Evolutionary conservation across 2,797 vertebrate species (phyloP).

Genomic region (Cetoscarus ocellatus): DNA sequence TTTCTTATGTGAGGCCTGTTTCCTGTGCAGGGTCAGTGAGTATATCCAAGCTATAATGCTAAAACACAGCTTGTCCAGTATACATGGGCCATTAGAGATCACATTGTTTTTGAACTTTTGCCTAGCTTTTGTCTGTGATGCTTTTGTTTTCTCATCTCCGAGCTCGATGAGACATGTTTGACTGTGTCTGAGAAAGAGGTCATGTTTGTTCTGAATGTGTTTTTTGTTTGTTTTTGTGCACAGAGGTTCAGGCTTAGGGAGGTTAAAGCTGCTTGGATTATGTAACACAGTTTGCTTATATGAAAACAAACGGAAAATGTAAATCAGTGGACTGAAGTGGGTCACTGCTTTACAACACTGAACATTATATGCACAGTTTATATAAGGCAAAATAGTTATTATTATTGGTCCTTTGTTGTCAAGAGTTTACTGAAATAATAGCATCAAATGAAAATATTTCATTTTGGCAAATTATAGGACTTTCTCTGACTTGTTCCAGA

Average conservation of each 20-base stretch:
- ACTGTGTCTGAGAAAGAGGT: conserved; percentile 8
- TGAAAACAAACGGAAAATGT: conserved; percentile 7
- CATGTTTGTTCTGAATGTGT: conserved; percentile 7
- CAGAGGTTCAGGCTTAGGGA: neutral
- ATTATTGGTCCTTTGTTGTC: too few relatives aligned
- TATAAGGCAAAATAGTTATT: neutral
- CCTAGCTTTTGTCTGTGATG: neutral
- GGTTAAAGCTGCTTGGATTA: conserved; percentile 23
- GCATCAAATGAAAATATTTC: too few relatives aligned
- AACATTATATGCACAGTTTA: neutral
- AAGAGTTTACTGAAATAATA: too few relatives aligned
- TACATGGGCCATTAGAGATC: neutral
- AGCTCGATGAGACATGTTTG: neutral
- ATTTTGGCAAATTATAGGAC: too few relatives aligned
- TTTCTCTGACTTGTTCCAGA: too few relatives aligned
- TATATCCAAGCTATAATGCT: conserved; percentile 21
- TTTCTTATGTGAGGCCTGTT: conserved; percentile 50
- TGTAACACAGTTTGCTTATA: neutral
- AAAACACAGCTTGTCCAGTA: neutral
- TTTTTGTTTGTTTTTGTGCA: conserved; percentile 5
- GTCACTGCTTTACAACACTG: neutral
- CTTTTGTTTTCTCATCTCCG: neutral
- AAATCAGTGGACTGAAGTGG: conserved; percentile 1
- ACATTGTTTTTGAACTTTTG: neutral
- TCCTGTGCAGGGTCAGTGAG: conserved; percentile 44